These are phyloP conservation scores for Phycodurus eques DNA, from an alignment of 2,113 vertebrate genomes.

Conservation along the genomic window DNA sequence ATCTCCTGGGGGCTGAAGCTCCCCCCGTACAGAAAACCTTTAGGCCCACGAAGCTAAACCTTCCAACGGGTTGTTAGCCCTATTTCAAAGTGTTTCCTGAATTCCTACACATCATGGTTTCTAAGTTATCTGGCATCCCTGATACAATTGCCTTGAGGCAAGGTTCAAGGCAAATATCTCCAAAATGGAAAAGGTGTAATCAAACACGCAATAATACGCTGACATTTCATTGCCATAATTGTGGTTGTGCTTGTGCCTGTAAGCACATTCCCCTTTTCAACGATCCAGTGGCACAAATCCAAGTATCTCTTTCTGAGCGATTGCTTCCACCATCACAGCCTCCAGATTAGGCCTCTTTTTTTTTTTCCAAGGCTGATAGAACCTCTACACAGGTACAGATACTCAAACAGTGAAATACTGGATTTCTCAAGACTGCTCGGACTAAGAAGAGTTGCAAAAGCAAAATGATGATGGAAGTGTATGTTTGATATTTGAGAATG, in stretches of 20 bases:
- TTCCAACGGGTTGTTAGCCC: background rate
- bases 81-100: background rate
- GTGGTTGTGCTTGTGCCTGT: background rate
- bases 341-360: background rate
- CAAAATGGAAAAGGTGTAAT: background rate
- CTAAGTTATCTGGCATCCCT: background rate
- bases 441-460: background rate
- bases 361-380: background rate
- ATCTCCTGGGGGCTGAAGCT: too few relatives aligned
- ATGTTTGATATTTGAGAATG: conserved; percentile 27
- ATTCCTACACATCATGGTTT: background rate
- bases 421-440: background rate
- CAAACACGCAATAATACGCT: background rate
- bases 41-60: too few relatives aligned
- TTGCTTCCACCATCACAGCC: background rate
- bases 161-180: background rate
- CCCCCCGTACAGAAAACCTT: too few relatives aligned
- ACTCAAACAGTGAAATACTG: background rate
- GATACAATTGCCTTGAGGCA: background rate
- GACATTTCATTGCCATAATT: background rate
- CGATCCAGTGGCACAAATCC: background rate
- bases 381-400: background rate
- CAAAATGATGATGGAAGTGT: conserved; percentile 6
- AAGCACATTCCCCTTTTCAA: background rate
- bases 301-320: background rate